Evolutionary conservation across 2,888 invertebrate genomes (phyloP).

Genomic region (Didymodactylos carnosus): DNA sequence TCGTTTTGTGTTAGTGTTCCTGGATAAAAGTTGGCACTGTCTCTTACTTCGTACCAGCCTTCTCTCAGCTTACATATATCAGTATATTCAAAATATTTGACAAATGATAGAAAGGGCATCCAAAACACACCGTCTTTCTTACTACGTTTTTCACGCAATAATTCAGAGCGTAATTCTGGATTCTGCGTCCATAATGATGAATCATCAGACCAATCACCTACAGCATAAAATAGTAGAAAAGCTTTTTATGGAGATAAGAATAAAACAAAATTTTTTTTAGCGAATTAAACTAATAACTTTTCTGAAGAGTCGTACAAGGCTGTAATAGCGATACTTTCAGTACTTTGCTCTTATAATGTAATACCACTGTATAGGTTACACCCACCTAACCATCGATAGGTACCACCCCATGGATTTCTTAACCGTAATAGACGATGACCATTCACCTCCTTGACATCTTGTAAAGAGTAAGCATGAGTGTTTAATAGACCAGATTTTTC

Average conservation of each 20-base stretch:
- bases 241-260: too few species aligned
- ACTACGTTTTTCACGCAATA: neutral
- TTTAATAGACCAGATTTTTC: neutral
- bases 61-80: slow-evolving; percentile 11
- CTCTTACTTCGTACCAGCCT: slow-evolving; percentile 8
- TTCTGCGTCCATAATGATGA: neutral
- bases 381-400: neutral
- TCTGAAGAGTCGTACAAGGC: neutral
- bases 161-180: neutral
- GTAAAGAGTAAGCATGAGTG: slow-evolving; percentile 13
- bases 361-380: too few species aligned
- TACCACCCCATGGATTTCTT: slow-evolving; percentile 15
- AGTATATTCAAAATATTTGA: slow-evolving; percentile 12
- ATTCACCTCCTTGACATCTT: neutral
- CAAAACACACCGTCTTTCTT: slow-evolving; percentile 11
- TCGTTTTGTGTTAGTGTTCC: too few species aligned
- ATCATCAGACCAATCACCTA: neutral
- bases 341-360: too few species aligned
- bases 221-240: too few species aligned
- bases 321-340: too few species aligned
- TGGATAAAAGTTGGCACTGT: slow-evolving; percentile 2
- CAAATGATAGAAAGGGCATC: slow-evolving; percentile 12
- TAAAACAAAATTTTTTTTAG: neutral
- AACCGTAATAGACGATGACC: slow-evolving; percentile 4
- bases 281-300: neutral